These are phyloP conservation scores for Dicerorhinus sumatrensis DNA, from an alignment of 2,113 vertebrate species.

Conservation along the genomic window DNA sequence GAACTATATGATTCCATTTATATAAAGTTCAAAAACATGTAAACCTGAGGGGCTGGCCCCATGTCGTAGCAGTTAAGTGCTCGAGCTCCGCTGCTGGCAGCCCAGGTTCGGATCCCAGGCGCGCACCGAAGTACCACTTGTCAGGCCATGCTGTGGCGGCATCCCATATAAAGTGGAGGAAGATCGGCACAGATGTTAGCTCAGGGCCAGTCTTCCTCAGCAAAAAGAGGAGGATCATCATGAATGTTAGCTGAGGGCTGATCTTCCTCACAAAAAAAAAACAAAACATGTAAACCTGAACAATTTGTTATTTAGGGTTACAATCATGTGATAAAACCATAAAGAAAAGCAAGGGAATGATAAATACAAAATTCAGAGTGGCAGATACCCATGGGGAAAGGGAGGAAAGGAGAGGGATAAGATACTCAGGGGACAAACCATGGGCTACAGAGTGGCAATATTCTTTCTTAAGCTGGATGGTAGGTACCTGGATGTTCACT, in stretches of 20 bases:
- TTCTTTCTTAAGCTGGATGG: neutral
- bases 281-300: slow-evolving; percentile 3
- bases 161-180: too few species aligned
- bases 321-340: neutral
- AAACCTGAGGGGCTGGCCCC: neutral
- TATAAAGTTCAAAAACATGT: neutral
- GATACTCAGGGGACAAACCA: neutral
- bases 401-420: neutral
- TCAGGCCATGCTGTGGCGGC: too few species aligned
- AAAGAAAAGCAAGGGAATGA: slow-evolving; percentile 30
- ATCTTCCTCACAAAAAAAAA: too few species aligned
- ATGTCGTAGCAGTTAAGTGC: too few species aligned
- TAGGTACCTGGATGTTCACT: neutral
- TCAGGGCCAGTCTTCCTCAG: too few species aligned
- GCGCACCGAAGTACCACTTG: too few species aligned
- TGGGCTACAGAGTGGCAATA: neutral
- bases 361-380: neutral
- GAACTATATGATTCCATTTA: neutral
- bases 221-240: too few species aligned
- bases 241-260: too few species aligned
- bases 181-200: too few species aligned
- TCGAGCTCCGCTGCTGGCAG: too few species aligned
- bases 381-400: neutral
- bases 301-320: neutral
- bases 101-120: too few species aligned